These are phyloP conservation scores for Calephelis perditalis DNA, from an alignment of 2,888 invertebrate genomes.

Conservation along the genomic window DNA sequence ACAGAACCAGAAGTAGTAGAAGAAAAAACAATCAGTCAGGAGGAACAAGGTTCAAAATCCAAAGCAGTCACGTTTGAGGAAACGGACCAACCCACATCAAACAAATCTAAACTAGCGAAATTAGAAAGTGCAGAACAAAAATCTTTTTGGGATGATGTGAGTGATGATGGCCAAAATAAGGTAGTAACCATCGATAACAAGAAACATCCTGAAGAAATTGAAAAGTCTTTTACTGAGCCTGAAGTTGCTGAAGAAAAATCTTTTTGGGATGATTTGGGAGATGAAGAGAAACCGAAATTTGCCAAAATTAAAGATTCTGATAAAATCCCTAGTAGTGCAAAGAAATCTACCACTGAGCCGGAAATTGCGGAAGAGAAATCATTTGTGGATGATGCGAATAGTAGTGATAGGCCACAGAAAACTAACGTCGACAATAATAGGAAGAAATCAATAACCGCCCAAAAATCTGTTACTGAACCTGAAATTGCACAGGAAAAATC, in stretches of 20 bases:
- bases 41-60: constrained; percentile 36
- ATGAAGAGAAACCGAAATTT: constrained; percentile 42
- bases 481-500: constrained; percentile 44
- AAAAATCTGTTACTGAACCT: constrained; percentile 44
- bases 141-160: constrained; percentile 38
- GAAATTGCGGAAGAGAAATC: constrained; percentile 37
- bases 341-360: constrained; percentile 43
- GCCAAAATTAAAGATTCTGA: constrained; percentile 42
- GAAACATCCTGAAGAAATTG: neutral
- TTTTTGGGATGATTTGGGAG: constrained; percentile 42
- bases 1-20: constrained; percentile 44
- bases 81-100: constrained; percentile 33
- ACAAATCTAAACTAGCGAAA: constrained; percentile 38
- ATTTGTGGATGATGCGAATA: constrained; percentile 42
- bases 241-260: constrained; percentile 49
- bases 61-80: constrained; percentile 45
- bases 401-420: constrained; percentile 42
- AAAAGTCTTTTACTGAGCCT: constrained; percentile 32
- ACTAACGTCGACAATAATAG: constrained; percentile 19
- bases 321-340: constrained; percentile 34
- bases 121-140: constrained; percentile 44
- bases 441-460: constrained; percentile 42
- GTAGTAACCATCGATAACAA: no score
- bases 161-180: constrained; percentile 33
- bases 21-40: constrained; percentile 37